Conservation (phyloP, 2,797 vertebrate genomes). For the Agapornis canus region DNA sequence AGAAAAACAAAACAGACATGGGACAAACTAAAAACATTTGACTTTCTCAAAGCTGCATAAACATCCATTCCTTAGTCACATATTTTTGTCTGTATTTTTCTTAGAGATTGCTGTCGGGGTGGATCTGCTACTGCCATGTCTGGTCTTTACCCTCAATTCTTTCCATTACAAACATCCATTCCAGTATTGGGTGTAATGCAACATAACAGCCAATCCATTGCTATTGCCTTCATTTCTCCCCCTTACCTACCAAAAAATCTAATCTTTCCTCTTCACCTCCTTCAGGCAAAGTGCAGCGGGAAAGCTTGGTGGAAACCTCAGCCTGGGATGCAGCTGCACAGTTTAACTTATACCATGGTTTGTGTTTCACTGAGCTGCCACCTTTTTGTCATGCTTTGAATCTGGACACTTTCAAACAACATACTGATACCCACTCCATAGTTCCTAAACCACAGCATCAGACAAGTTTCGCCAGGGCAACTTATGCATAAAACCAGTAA, state of each 20-base stretch:
- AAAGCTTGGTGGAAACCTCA: background rate
- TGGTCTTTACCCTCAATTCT: background rate
- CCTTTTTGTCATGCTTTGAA: background rate
- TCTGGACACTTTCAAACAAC: background rate
- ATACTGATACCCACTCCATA: accelerated
- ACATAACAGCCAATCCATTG: background rate
- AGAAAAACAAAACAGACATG: background rate
- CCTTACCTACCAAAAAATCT: background rate
- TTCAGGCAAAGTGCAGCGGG: background rate
- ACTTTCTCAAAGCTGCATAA: background rate
- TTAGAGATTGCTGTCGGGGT: background rate
- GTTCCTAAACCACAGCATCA: background rate
- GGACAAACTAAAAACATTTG: background rate
- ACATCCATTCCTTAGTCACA: background rate
- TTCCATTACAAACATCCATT: background rate
- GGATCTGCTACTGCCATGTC: background rate
- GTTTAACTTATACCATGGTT: background rate
- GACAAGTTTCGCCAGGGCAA: background rate
- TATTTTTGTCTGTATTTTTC: background rate
- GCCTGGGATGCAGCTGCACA: background rate
- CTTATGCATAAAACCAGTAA: background rate
- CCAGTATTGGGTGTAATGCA: background rate
- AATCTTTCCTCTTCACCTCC: background rate
- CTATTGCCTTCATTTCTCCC: background rate
- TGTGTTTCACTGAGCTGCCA: background rate